These are phyloP conservation scores for Enteromius afrohamiltoni DNA, from an alignment of 2,797 vertebrate genomes.

Conservation along the genomic window DNA sequence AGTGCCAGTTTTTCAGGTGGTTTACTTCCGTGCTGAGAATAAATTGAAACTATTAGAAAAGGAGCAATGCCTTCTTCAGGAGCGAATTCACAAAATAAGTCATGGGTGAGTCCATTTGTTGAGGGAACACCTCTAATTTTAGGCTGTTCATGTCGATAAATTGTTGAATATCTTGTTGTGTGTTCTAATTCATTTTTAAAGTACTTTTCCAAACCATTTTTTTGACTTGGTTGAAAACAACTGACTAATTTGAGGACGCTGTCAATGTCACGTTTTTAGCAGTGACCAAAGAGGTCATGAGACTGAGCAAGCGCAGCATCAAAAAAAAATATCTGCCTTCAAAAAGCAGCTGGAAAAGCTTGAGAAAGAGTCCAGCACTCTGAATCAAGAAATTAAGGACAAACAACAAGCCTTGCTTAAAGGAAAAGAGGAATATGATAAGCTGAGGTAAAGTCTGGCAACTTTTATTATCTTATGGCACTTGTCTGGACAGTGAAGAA, in stretches of 20 bases:
- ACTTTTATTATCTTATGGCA: not conserved
- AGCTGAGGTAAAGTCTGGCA: slow-evolving; percentile 55
- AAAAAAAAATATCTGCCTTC: slow-evolving; percentile 55
- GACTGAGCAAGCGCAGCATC: slow-evolving; percentile 55
- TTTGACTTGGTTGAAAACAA: not conserved
- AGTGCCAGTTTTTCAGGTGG: slow-evolving; percentile 57
- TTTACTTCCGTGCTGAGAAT: slow-evolving; percentile 67
- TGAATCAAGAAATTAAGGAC: slow-evolving; percentile 65
- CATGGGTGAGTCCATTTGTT: slow-evolving; percentile 51
- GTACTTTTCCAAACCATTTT: not conserved
- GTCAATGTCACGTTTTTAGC: slow-evolving; percentile 21
- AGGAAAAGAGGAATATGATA: slow-evolving; percentile 65
- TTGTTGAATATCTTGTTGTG: not conserved
- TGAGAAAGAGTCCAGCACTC: slow-evolving; percentile 43
- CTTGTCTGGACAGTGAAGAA: slow-evolving; percentile 1
- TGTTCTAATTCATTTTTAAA: not conserved
- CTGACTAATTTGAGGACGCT: not conserved
- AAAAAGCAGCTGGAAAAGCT: slow-evolving; percentile 57
- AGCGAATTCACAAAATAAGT: slow-evolving; percentile 65
- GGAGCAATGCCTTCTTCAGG: slow-evolving; percentile 71
- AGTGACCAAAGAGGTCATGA: slow-evolving; percentile 52
- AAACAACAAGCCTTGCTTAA: slow-evolving; percentile 70
- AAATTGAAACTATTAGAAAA: slow-evolving; percentile 71
- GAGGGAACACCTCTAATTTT: not conserved
- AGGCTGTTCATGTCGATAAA: not conserved